Evolutionary conservation across 2,888 invertebrate species (phyloP), one percentile per base, ranked within the genome.

Genomic region (Hydrotaea diabolus): DNA sequence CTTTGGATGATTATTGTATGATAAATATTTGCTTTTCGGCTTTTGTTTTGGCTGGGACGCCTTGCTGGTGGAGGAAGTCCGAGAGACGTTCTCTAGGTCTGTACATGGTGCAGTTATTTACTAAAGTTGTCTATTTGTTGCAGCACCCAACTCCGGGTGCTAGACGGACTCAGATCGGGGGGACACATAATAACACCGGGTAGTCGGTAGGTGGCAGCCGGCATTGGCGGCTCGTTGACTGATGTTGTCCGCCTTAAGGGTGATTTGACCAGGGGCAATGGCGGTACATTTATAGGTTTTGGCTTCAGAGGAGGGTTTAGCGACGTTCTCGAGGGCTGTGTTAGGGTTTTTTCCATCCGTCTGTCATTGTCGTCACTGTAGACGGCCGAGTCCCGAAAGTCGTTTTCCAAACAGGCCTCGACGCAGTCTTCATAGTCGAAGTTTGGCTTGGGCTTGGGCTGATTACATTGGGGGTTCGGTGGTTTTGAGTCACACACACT

Each of bases 371-470:
- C 93, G 88, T 97, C 97, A 85, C 96, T 96, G 91, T 96, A 97
- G 87, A 97, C 96, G 85, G 97, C 96, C 74, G 96, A 96, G 91
- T 97, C 97, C 88, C 97, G 94, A 89, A 96, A 96, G 83, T 95
- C 95, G 43, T 93, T 94, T 81, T 94, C 94, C 77, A 94, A 91
- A 46, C 95, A 93, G 80, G 95, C 95, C 91, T 96, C 96, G 46
- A 96, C 93, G 0, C 95, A 95, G 87, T 95, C 94, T 90, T 96
- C 96, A 88, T 96, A 96, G 89, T 94, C 96, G 88, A 96, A 95
- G 86, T 96, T 95, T 73, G 94, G 82, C 0, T 85, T 66, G 62
- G 85, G 26, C n/a, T n/a, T n/a, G 31, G 31, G 31, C 4, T 89
- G 89, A 9, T 74, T 57, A 11, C 26, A 72, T 21, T 64, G 15